These are phyloP conservation scores for Adelges cooleyi DNA, from an alignment of 1,140 invertebrate genomes.

Conservation along the genomic window DNA sequence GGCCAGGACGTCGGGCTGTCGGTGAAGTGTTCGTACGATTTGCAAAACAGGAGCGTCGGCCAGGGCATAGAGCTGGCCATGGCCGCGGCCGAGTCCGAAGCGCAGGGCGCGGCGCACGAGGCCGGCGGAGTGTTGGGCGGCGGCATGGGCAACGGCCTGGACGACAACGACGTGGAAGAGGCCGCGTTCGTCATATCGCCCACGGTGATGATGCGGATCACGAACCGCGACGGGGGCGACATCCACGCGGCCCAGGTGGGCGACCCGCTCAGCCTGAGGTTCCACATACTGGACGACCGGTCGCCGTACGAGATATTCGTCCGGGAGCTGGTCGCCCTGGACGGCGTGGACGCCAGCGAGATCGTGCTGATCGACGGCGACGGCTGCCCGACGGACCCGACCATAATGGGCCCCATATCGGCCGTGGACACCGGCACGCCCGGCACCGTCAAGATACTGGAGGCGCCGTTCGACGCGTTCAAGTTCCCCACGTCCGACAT, in stretches of 20 bases:
- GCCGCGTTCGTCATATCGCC: conserved; percentile 43
- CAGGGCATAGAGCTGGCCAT: conserved; percentile 40
- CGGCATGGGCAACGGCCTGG: not conserved
- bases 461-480: conserved; percentile 46
- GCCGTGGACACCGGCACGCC: conserved; percentile 35
- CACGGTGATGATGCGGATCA: conserved; percentile 45
- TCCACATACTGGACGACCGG: conserved; percentile 41
- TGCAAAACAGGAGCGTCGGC: conserved; percentile 42
- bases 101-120: not conserved
- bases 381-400: conserved; percentile 44
- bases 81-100: conserved; percentile 24
- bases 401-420: conserved; percentile 42
- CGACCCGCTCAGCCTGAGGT: conserved; percentile 43
- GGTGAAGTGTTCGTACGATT: conserved; percentile 43
- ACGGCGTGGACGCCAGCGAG: conserved; percentile 43
- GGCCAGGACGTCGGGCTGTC: conserved; percentile 44
- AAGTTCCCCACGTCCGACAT: conserved; percentile 47
- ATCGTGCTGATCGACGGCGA: conserved; percentile 43
- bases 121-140: conserved; percentile 30
- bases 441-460: conserved; percentile 37
- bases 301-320: conserved; percentile 48
- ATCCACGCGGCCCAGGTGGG: conserved; percentile 40
- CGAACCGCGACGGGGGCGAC: conserved; percentile 41
- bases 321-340: conserved; percentile 44
- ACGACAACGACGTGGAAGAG: conserved; percentile 35